Conservation (phyloP, 1,140 invertebrate genomes). For the Lamellibrachia luymesi region DNA sequence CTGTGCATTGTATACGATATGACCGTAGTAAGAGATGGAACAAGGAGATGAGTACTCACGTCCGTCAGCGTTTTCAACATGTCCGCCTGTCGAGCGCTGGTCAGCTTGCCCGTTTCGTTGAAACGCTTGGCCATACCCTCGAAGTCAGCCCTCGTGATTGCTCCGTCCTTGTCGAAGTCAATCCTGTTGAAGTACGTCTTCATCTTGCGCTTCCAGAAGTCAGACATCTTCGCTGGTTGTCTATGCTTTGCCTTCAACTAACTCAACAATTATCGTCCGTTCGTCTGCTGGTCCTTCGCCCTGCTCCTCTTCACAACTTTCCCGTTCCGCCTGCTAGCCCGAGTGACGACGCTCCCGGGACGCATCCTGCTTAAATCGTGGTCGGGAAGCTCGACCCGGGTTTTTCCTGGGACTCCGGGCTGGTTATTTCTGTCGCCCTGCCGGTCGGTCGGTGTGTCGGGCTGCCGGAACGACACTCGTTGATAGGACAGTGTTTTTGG, state of each 20-base stretch:
- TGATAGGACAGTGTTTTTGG: constrained; percentile 5
- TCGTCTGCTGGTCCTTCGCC: background rate
- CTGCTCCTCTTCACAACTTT: background rate
- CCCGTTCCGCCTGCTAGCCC: background rate
- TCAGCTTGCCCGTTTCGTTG: constrained; percentile 15
- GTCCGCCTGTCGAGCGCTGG: background rate
- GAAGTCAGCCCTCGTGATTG: constrained; percentile 24
- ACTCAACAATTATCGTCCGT: background rate
- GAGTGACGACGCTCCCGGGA: background rate
- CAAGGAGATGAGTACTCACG: background rate
- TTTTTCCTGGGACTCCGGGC: background rate
- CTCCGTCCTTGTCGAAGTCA: constrained; percentile 26
- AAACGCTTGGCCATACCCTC: constrained; percentile 20
- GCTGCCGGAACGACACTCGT: background rate
- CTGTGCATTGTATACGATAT: no score
- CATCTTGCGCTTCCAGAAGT: constrained; percentile 26
- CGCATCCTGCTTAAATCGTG: background rate
- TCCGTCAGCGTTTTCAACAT: background rate
- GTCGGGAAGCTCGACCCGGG: background rate
- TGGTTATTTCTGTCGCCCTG: no score
- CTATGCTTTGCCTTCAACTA: background rate
- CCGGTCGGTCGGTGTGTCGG: no score
- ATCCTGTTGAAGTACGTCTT: constrained; percentile 24
- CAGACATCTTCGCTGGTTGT: constrained; percentile 22
- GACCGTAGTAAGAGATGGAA: background rate